Conservation (phyloP, 2,113 vertebrate species). For the Lutjanus erythropterus region DNA sequence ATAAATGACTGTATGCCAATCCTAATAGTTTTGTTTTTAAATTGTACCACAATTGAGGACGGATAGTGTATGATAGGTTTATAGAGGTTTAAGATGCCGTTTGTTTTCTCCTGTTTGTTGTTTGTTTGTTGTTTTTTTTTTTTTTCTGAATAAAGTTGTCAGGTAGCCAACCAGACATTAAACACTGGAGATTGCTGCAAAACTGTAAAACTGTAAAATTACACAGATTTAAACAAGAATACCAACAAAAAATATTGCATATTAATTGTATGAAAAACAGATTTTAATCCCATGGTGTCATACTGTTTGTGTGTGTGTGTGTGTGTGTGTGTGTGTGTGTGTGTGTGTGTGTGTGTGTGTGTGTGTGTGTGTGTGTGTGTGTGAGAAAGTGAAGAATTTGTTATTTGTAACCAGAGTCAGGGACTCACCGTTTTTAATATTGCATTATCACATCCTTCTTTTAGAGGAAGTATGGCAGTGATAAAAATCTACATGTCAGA, state of each 20-base stretch:
- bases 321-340: not conserved
- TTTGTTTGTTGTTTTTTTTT: no score
- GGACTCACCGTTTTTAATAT: not conserved
- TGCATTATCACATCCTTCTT: constrained; percentile 27
- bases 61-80: constrained; percentile 6
- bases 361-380: not conserved
- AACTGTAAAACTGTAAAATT: not conserved
- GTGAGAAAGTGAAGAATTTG: not conserved
- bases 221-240: not conserved
- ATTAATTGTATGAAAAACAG: not conserved
- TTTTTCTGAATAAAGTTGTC: not conserved
- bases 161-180: not conserved
- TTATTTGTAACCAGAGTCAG: constrained; percentile 13
- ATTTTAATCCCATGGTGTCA: not conserved
- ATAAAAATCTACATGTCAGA: constrained; percentile 13
- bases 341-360: not conserved
- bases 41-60: constrained; percentile 38
- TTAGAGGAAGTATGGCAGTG: constrained; percentile 26
- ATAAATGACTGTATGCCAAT: constrained; percentile 44
- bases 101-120: no score
- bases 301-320: not conserved
- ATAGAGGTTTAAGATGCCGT: not conserved
- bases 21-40: constrained; percentile 53
- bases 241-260: not conserved
- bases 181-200: not conserved